Evolutionary conservation across 1,140 invertebrate species (phyloP), one percentile per base, ranked within the genome.

Genomic region (Euglossa dilemma): DNA sequence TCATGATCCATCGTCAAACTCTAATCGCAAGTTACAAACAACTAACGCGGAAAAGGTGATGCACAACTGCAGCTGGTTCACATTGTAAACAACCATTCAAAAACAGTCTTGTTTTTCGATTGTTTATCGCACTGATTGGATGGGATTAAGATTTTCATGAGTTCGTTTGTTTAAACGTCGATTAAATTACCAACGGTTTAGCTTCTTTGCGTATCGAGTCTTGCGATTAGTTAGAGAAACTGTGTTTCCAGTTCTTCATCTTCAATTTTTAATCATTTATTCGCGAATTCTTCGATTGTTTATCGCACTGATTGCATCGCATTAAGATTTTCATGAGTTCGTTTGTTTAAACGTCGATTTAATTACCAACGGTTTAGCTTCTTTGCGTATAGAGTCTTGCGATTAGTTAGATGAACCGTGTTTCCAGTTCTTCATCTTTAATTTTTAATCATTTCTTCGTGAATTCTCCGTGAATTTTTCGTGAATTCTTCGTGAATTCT

Each of bases 1-100:
- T 72, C 25, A 75, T 47, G 20, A 56, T 43, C 71, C 80, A 82
- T 82, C 25, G 73, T 82, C 25, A 28, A n/a, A 50, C 28, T 64
- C 12, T 7, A 43, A 36, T 36, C 4, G 36, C 4, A 36, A 25
- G 4, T 43, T 25, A 14, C 23, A 14, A 4, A 61, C 12, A 20
- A 45, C 45, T n/a, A 16, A 20, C 50, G 18, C 18, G 14, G 14
- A 20, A 57, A 69, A 52, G 5, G 6, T 5, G 23, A 7, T 67
- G 47, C 45, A 28, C 50, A 9, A 52, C 16, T 9, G 14, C 23
- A 79, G 66, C 36, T 20, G 8, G 45, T 57, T 81, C 72, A 57
- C 80, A 67, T 75, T 14, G 50, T 75, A 45, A 25, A 9, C 18
- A 23, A 57, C 54, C 2, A 25, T 20, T 36, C n/a, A n/a, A n/a